Percentiles rank a stretch among this genome's conserved stretches.
Conservation (phyloP, 2,888 invertebrate genomes). For the Leptinotarsa haldemani region DNA sequence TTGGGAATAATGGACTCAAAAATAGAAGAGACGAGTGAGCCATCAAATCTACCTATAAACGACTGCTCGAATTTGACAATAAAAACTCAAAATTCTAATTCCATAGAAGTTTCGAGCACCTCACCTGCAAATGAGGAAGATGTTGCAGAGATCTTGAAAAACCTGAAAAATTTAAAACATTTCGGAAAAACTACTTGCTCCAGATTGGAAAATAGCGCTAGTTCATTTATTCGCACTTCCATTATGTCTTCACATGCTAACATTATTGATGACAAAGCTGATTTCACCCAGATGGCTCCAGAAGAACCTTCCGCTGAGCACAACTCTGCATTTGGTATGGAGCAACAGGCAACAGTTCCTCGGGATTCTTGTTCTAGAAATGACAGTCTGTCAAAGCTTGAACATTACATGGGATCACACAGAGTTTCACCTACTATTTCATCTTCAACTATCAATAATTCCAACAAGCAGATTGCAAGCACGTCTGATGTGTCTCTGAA, state of each 20-base stretch:
- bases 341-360: neutral
- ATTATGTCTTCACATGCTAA: neutral
- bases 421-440: neutral
- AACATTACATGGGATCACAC: neutral
- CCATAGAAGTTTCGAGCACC: neutral
- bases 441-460: neutral
- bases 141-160: slow-evolving; percentile 6
- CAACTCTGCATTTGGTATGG: neutral
- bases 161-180: neutral
- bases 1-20: neutral
- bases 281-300: neutral
- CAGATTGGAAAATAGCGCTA: neutral
- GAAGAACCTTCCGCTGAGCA: neutral
- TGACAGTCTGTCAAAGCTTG: neutral
- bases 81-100: neutral
- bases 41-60: neutral
- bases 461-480: neutral
- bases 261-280: neutral
- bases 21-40: neutral
- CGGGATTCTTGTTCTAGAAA: neutral
- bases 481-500: slow-evolving; percentile 6
- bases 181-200: neutral
- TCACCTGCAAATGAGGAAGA: slow-evolving; percentile 2
- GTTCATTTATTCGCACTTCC: neutral
- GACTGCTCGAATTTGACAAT: neutral